Conservation (phyloP, 2,113 vertebrate genomes). For the Ammodytes marinus region DNA sequence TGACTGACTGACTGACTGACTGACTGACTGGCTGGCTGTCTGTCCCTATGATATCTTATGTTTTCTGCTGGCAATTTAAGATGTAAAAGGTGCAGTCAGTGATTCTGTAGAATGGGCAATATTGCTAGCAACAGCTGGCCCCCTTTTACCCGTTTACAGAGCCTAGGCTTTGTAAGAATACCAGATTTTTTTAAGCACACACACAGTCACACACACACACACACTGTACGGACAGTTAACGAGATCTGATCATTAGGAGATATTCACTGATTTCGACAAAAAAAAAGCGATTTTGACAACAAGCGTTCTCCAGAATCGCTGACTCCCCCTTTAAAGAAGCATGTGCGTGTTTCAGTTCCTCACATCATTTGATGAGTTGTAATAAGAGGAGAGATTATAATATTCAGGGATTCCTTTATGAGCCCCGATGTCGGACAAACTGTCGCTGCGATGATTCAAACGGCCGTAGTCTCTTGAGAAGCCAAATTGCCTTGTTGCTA, state of each 20-base stretch:
- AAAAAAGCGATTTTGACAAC: too few relatives aligned
- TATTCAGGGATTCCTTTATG: constrained; percentile 21
- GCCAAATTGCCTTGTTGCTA: constrained; percentile 68
- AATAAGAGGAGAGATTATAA: constrained; percentile 43
- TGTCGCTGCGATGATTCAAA: constrained; percentile 32
- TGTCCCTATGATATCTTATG: constrained; percentile 9
- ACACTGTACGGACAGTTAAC: too few relatives aligned
- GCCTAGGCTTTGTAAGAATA: too few relatives aligned
- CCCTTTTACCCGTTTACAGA: too few relatives aligned
- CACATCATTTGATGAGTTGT: constrained; percentile 27
- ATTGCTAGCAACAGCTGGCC: too few relatives aligned
- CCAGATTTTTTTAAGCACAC: too few relatives aligned
- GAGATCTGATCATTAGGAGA: too few relatives aligned
- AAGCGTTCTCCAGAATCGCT: too few relatives aligned
- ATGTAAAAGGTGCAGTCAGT: neutral
- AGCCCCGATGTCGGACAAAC: constrained; percentile 46
- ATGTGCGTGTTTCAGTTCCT: constrained; percentile 35
- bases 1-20: neutral
- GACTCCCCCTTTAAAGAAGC: constrained; percentile 17
- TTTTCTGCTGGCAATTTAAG: neutral
- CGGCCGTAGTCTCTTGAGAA: constrained; percentile 27
- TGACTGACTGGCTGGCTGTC: constrained; percentile 17
- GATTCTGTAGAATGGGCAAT: too few relatives aligned
- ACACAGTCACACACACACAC: too few relatives aligned
- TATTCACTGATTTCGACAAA: too few relatives aligned